Conservation (phyloP, 2,797 vertebrate species). For the Protonibea diacanthus region DNA sequence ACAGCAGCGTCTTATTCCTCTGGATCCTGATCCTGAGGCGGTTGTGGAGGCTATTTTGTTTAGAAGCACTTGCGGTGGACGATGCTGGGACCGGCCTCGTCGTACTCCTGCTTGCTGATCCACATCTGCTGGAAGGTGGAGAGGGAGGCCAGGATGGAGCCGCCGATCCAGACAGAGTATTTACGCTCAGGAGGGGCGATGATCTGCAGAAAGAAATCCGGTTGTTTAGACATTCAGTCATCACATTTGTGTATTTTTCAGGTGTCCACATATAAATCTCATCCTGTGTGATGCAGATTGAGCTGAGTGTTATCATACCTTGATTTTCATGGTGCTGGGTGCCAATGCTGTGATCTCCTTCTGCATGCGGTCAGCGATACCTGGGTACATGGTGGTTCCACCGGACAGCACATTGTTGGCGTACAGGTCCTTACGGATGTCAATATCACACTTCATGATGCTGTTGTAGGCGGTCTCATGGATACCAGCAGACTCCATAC, state of each 20-base stretch:
- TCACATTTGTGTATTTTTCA: background rate
- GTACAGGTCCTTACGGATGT: slow-evolving; percentile 96
- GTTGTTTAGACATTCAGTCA: background rate
- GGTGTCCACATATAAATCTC: background rate
- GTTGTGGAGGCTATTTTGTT: slow-evolving; percentile 16
- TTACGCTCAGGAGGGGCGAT: slow-evolving; percentile 96
- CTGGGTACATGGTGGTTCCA: slow-evolving; percentile 96
- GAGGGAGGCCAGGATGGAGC: slow-evolving; percentile 96
- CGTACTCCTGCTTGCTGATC: slow-evolving; percentile 98
- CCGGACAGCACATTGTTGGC: slow-evolving; percentile 96
- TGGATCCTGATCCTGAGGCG: slow-evolving; percentile 38
- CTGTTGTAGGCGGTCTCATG: slow-evolving; percentile 85
- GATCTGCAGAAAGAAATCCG: slow-evolving; percentile 83
- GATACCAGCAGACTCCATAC: slow-evolving; percentile 84
- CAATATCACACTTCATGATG: slow-evolving; percentile 87
- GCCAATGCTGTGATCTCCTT: slow-evolving; percentile 95
- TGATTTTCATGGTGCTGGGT: slow-evolving; percentile 97
- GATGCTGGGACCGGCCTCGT: slow-evolving; percentile 95
- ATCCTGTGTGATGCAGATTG: background rate
- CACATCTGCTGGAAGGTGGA: slow-evolving; percentile 99
- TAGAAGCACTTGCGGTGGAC: slow-evolving; percentile 99
- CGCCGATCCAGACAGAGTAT: slow-evolving; percentile 97
- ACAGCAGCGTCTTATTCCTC: slow-evolving; percentile 4
- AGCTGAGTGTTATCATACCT: slow-evolving; percentile 66
- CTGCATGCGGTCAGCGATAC: slow-evolving; percentile 95